phyloP scores from a whole-genome alignment of 2,113 vertebrate genomes.

The Connochaetes taurinus region DNA sequence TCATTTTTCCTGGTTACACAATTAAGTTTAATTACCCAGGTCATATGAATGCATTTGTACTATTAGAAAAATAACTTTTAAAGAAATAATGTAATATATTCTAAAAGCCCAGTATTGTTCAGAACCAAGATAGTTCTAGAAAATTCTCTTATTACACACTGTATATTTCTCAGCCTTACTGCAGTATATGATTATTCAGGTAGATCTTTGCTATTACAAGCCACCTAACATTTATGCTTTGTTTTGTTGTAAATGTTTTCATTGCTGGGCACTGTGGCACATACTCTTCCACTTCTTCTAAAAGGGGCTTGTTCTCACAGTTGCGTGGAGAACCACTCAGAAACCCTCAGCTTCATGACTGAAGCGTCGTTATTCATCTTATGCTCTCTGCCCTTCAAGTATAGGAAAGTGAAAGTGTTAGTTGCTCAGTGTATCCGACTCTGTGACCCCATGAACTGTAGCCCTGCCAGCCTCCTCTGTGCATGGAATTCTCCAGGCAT shows the following conservation, averaged over 20 bases:
- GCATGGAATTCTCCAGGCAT: background rate
- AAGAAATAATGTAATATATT: slow-evolving; percentile 17
- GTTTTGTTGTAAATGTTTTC: background rate
- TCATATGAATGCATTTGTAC: slow-evolving; percentile 61
- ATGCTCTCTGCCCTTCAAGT: background rate
- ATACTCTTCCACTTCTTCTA: background rate
- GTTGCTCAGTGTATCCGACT: background rate
- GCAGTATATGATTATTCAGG: background rate
- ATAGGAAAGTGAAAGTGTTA: background rate
- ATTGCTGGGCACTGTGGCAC: background rate
- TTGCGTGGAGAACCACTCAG: background rate
- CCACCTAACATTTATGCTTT: background rate
- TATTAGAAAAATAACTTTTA: slow-evolving; percentile 32
- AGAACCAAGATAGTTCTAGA: slow-evolving; percentile 5
- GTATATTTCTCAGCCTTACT: background rate
- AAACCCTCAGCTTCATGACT: background rate
- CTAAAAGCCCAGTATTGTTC: background rate
- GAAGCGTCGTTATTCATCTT: background rate
- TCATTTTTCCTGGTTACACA: slow-evolving; percentile 68
- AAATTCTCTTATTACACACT: background rate
- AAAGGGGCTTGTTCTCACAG: background rate
- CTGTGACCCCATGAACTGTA: background rate
- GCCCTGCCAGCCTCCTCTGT: background rate
- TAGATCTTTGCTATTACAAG: background rate
- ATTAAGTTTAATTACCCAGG: slow-evolving; percentile 71